phyloP scores from a whole-genome alignment of 2,888 invertebrate species.

The Eupithecia tripunctaria region DNA sequence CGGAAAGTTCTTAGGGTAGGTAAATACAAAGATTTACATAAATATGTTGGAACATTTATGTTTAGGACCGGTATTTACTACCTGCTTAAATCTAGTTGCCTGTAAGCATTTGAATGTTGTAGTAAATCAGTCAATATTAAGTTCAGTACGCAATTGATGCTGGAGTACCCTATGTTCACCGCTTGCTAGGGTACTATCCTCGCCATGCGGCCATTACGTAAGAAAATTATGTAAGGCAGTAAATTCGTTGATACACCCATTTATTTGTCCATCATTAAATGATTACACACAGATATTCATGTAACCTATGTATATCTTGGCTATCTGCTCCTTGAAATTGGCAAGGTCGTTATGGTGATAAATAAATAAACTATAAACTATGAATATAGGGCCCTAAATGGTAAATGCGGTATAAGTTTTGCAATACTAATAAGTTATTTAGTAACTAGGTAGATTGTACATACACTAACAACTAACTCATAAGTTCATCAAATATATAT shows the following conservation, averaged over 20 bases:
- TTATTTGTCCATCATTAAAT: neutral
- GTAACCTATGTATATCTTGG: no score
- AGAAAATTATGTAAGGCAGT: conserved; percentile 66
- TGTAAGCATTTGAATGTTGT: conserved; percentile 21
- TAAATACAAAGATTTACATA: neutral
- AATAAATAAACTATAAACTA: no score
- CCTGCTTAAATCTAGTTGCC: neutral
- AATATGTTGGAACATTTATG: neutral
- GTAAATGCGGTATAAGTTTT: no score
- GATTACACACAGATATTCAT: no score
- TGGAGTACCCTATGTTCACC: conserved; percentile 6
- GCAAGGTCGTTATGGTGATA: no score
- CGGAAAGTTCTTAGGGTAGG: conserved; percentile 32
- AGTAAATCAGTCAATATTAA: conserved; percentile 36
- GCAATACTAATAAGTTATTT: no score
- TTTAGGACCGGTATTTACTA: conserved; percentile 9
- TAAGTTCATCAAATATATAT: no score
- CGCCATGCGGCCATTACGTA: conserved; percentile 73
- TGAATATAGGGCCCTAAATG: no score
- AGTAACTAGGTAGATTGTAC: no score
- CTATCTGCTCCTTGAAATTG: no score
- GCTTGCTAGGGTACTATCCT: conserved; percentile 42
- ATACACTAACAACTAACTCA: no score
- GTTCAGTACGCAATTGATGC: conserved; percentile 50
- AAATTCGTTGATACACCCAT: conserved; percentile 26